Evolutionary conservation across 2,113 vertebrate genomes (phyloP), one percentile per base, ranked within the genome.

Genomic region (Illadopsis cleaveri): DNA sequence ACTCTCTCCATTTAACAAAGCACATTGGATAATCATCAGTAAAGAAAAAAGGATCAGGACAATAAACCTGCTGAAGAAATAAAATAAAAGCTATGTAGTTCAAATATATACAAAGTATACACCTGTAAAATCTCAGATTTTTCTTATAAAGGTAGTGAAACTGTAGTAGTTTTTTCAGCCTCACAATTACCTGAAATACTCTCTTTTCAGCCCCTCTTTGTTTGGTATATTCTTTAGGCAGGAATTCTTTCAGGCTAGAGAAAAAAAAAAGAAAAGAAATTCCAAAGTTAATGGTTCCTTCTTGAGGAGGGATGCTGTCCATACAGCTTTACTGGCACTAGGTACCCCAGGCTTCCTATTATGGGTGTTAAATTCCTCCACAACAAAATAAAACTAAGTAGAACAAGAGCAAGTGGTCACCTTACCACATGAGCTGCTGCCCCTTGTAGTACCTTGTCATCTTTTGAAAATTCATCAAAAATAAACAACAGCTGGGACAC

Each of bases 161-260:
- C 15, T 64, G 64, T 0, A 85, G 64, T 13, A 57, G 17, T 13
- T 28, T 79, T 78, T 81, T 75, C 42, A 91, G 44, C 13, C 47
- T 90, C 87, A 79, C 31, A 92, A 81, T 88, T 98, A 98, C 98
- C 98, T 98, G 98, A 96, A 98, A 98, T 96, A 98, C 96, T 80
- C 97, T 98, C 94, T 98, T 98, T 92, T 98, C 98, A 62, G 98
- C 97, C 87, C 98, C 98, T 97, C 98, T 98, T 92, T 98, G 98
- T 90, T 98, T 98, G 94, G 98, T 98, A 50, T 98, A 98, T 94
- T 98, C 98, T 97, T 98, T 98, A 69, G 98, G 98, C 83, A 98
- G 96, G 89, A 98, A 98, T 97, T 98, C 98, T 92, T 98, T 98
- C 53, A 98, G 97, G 90, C 98, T 98, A 91, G 45, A 65, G 45